Percentiles rank a stretch among this genome's conserved stretches.
Evolutionary conservation across 2,113 vertebrate genomes (phyloP).

Genomic region (Malurus cyaneus): DNA sequence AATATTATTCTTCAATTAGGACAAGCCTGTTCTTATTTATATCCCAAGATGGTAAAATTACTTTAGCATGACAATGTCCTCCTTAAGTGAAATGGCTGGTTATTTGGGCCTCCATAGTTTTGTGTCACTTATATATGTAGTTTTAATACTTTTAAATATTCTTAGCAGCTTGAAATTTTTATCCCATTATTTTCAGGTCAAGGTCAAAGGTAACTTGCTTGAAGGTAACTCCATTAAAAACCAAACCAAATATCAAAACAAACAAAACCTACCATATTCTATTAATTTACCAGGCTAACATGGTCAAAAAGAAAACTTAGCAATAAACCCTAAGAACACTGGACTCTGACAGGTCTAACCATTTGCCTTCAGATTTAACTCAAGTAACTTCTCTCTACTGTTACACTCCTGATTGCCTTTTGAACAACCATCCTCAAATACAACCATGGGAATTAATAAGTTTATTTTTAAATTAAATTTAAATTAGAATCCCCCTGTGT

Average conservation of each 20-base stretch:
- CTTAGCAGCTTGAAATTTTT: constrained; percentile 28
- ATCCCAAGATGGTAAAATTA: constrained; percentile 8
- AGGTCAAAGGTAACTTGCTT: neutral
- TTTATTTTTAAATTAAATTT: neutral
- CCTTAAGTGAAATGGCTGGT: neutral
- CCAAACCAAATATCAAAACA: neutral
- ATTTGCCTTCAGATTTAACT: neutral
- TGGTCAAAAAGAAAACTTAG: neutral
- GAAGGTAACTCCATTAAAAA: neutral
- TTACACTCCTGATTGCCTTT: neutral
- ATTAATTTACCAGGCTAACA: neutral
- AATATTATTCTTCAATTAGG: neutral
- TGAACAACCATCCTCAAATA: neutral
- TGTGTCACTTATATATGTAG: neutral
- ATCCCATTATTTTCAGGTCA: constrained; percentile 18
- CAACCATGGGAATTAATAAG: neutral
- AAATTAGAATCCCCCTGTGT: neutral
- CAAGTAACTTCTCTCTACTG: neutral
- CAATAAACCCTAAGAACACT: neutral
- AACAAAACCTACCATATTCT: neutral
- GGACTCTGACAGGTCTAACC: neutral
- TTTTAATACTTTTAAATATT: neutral
- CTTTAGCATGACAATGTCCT: neutral
- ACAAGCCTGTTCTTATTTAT: neutral
- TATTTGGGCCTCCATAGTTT: neutral